phyloP scores from a whole-genome alignment of 2,113 vertebrate genomes.

The Melanocharis versteri region DNA sequence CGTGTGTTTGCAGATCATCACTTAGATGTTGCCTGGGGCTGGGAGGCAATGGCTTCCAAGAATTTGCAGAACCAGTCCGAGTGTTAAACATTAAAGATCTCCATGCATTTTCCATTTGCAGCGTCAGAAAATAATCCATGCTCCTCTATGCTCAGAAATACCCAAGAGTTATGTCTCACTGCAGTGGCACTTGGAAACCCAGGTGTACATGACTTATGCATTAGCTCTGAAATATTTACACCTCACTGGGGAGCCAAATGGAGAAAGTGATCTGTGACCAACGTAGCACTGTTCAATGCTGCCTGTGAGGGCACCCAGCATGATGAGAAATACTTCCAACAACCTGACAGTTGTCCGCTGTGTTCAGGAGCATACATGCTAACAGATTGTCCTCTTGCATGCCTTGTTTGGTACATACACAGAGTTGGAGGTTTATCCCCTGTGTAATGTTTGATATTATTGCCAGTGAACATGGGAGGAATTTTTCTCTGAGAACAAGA shows the following conservation, averaged over 20 bases:
- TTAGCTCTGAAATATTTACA: constrained; percentile 53
- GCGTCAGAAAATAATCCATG: not conserved
- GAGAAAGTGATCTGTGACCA: constrained; percentile 40
- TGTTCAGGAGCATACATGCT: not conserved
- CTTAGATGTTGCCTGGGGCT: not conserved
- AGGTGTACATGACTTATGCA: constrained; percentile 53
- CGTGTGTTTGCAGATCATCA: not conserved
- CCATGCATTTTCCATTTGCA: constrained; percentile 7
- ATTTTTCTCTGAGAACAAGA: not conserved
- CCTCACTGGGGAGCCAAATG: constrained; percentile 20
- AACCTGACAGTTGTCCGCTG: not conserved
- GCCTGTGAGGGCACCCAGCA: not conserved
- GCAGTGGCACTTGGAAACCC: not conserved
- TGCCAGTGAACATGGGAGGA: not conserved
- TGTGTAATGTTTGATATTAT: not conserved
- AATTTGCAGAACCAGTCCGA: not conserved
- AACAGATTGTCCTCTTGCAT: not conserved
- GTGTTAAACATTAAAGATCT: not conserved
- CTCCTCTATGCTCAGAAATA: not conserved
- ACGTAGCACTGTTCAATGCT: not conserved
- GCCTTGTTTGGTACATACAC: not conserved
- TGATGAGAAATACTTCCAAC: not conserved
- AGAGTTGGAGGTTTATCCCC: not conserved
- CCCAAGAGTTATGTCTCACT: constrained; percentile 5
- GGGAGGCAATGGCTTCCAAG: not conserved